Conservation (phyloP, 1,140 invertebrate species). For the Oryctes rhinoceros region DNA sequence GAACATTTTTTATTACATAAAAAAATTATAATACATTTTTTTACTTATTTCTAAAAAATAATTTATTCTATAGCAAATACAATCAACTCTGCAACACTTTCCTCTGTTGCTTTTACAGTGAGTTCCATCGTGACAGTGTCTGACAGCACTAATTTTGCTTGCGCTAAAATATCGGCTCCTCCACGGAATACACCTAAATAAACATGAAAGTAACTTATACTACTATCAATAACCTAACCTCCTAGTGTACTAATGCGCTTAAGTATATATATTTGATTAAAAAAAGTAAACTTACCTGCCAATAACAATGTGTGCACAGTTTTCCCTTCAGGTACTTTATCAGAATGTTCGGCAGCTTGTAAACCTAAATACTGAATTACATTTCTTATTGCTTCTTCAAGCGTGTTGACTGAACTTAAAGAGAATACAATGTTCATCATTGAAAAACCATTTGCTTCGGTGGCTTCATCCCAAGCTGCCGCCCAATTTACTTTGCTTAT, state of each 20-base stretch:
- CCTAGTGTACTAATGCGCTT: no score
- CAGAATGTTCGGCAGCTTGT: conserved; percentile 84
- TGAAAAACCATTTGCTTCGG: conserved; percentile 64
- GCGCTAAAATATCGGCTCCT: conserved; percentile 87
- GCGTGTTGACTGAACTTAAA: conserved; percentile 78
- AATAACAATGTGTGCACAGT: conserved; percentile 83
- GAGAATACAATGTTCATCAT: conserved; percentile 92
- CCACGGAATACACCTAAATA: conserved; percentile 83
- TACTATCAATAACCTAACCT: not conserved
- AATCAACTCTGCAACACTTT: conserved; percentile 84
- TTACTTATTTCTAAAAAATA: conserved; percentile 24
- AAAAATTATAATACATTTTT: conserved; percentile 21
- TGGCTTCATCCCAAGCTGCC: conserved; percentile 75
- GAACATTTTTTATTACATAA: not conserved
- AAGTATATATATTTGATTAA: not conserved
- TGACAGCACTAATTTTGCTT: conserved; percentile 82
- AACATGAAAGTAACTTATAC: conserved; percentile 39
- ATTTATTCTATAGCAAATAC: conserved; percentile 84
- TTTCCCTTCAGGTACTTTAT: conserved; percentile 86
- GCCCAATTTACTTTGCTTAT: conserved; percentile 83
- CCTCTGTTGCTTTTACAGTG: conserved; percentile 70
- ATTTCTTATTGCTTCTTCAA: conserved; percentile 89
- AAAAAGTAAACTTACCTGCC: conserved; percentile 69
- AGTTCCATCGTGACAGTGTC: conserved; percentile 80
- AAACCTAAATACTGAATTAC: conserved; percentile 89